A percentile compares a stretch with the other conserved stretches of the same genome.
Conservation (phyloP, 2,113 vertebrate genomes). For the Vanacampus margaritifer region DNA sequence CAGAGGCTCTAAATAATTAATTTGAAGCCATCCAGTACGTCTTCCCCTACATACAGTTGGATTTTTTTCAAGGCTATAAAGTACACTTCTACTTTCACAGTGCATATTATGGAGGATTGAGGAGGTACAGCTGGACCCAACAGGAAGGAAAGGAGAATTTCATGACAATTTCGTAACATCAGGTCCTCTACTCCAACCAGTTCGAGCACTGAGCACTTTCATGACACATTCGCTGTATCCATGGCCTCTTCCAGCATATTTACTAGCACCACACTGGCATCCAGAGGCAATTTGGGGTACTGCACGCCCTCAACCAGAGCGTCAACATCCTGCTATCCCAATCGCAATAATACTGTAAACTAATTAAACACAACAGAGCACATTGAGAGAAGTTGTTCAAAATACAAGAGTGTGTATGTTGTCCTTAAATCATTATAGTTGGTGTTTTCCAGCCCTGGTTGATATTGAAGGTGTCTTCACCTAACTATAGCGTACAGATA, state of each 20-base stretch:
- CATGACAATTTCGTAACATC: slow-evolving; percentile 39
- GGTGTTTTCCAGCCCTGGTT: slow-evolving; percentile 25
- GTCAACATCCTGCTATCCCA: not conserved
- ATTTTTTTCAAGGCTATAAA: slow-evolving; percentile 22
- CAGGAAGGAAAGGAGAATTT: slow-evolving; percentile 47
- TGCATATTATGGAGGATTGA: slow-evolving; percentile 17
- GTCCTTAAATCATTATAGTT: slow-evolving; percentile 24
- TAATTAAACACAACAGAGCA: slow-evolving; percentile 46
- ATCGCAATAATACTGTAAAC: slow-evolving; percentile 36
- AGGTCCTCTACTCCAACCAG: slow-evolving; percentile 34
- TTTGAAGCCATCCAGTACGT: slow-evolving; percentile 46
- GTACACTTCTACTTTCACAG: slow-evolving; percentile 15
- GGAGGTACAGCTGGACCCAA: slow-evolving; percentile 18
- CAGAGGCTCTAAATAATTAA: slow-evolving; percentile 36
- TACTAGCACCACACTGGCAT: slow-evolving; percentile 71
- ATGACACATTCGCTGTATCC: slow-evolving; percentile 23
- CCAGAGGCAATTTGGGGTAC: slow-evolving; percentile 42
- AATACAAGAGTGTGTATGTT: slow-evolving; percentile 33
- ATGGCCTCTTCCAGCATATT: slow-evolving; percentile 3
- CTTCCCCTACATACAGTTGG: slow-evolving; percentile 44
- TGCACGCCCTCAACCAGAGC: slow-evolving; percentile 6
- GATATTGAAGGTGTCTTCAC: slow-evolving; percentile 13
- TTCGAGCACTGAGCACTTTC: slow-evolving; percentile 32
- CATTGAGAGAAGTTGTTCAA: slow-evolving; percentile 45
- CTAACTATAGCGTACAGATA: not conserved